Evolutionary conservation across 2,888 invertebrate genomes (phyloP).

Genomic region (Adelphocoris suturalis): DNA sequence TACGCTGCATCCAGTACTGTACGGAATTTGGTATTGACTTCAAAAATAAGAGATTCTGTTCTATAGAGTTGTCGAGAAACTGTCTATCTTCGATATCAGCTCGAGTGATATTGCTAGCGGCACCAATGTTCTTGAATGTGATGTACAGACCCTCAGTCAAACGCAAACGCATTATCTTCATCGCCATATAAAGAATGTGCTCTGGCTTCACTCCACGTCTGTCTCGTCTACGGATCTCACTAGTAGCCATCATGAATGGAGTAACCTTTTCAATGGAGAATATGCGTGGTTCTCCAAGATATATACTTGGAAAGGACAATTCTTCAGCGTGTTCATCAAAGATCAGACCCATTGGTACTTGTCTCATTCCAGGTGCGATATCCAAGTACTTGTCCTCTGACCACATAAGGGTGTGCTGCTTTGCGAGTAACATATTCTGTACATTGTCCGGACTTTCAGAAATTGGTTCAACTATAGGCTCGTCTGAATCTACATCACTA

Average conservation of each 20-base stretch:
- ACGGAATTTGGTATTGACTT: conserved; percentile 25
- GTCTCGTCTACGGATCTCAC: background rate
- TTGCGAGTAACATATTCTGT: conserved; percentile 33
- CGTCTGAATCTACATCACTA: conserved; percentile 25
- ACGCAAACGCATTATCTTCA: too few relatives aligned
- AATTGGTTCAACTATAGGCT: conserved; percentile 29
- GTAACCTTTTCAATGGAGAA: conserved; percentile 19
- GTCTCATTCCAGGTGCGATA: conserved; percentile 34
- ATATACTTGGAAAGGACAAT: conserved; percentile 36
- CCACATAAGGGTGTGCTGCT: conserved; percentile 43
- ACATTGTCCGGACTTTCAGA: conserved; percentile 15
- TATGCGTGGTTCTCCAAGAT: conserved; percentile 22
- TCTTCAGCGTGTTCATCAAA: conserved; percentile 23
- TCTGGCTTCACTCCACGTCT: background rate
- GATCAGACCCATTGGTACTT: background rate
- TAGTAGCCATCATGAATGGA: conserved; percentile 4
- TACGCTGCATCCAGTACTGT: conserved; percentile 13
- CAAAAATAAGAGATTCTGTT: background rate
- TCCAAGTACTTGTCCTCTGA: conserved; percentile 15
- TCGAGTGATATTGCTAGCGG: too few relatives aligned
- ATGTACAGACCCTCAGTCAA: too few relatives aligned
- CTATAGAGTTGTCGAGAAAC: background rate
- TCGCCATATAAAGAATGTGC: too few relatives aligned
- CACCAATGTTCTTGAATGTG: too few relatives aligned
- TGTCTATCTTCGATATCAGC: too few relatives aligned